A percentile compares a stretch with the other conserved stretches of the same genome.
Conservation (phyloP, 2,797 vertebrate species). For the Argya squamiceps region DNA sequence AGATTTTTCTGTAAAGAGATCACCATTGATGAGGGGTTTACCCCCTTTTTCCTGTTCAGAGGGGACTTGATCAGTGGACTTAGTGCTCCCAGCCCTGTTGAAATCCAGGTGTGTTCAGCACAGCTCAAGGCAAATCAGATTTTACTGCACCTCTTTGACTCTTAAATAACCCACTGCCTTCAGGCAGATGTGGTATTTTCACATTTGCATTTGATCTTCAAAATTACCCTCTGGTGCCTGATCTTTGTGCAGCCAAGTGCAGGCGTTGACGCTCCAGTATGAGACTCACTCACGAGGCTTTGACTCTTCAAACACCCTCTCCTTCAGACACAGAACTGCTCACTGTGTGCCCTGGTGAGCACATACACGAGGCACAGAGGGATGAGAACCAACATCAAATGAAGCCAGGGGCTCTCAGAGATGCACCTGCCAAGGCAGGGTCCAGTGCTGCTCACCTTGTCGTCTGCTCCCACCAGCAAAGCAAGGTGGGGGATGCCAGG, state of each 20-base stretch:
- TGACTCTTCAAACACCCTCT: neutral
- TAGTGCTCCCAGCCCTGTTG: neutral
- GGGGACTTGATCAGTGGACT: neutral
- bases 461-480: neutral
- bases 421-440: fast-evolving
- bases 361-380: neutral
- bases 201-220: slow-evolving; percentile 34
- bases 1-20: neutral
- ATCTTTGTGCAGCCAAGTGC: neutral
- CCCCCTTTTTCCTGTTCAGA: neutral
- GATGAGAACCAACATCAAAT: neutral
- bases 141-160: neutral
- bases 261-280: fast-evolving
- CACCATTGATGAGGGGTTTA: neutral
- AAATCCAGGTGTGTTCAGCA: neutral
- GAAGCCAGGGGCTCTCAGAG: neutral
- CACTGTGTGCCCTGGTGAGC: fast-evolving
- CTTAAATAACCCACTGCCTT: neutral
- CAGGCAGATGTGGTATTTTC: neutral
- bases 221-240: neutral
- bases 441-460: neutral
- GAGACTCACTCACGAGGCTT: neutral
- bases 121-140: neutral
- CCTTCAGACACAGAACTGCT: neutral
- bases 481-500: neutral